Evolutionary conservation across 2,888 invertebrate species (phyloP), one percentile per base, ranked within the genome.

Genomic region (Anodontia alba): DNA sequence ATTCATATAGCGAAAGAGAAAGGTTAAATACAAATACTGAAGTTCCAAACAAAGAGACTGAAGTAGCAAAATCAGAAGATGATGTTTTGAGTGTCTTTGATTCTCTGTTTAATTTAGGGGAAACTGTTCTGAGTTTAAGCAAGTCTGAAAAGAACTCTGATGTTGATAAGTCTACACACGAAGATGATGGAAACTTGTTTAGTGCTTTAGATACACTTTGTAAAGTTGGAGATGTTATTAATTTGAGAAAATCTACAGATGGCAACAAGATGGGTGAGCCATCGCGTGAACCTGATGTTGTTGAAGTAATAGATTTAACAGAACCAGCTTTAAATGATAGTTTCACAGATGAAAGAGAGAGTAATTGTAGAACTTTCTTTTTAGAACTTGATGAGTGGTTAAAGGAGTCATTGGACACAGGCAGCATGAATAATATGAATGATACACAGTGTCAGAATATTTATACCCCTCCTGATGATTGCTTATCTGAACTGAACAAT

Each of bases 21-120:
- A 3, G 3, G 46, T 23, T 20, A 26, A 23, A 26, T 8, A 54
- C 23, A 26, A 26, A n/a, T 26, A 26, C 5, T 49, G 49, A n/a
- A 20, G 17, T 20, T 15, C 10, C 17, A 49, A 20, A 10, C 7
- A 26, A 54, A 8, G 54, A 26, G 7, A 23, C 10, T 23, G 54
- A 54, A 8, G 26, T 26, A 8, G 8, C 31, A 33, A 33, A 33
- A 33, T 2, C 31, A 62, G 33, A 62, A 8, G 62, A 62, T 62
- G 62, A 62, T 62, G 62, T 62, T 3, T 62, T 62, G 33, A 20
- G n/a, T 33, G 62, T 62, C 10, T 62, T 62, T 62, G 62, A 62
- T 33, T 62, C 62, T 29, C 17, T 62, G 33, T 62, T 62, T 20
- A 62, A 33, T 62, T 33, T 62, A 33, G 62, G 62, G 33, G 62